phyloP scores from a whole-genome alignment of 2,888 invertebrate genomes.

The Sabatieria punctata region DNA sequence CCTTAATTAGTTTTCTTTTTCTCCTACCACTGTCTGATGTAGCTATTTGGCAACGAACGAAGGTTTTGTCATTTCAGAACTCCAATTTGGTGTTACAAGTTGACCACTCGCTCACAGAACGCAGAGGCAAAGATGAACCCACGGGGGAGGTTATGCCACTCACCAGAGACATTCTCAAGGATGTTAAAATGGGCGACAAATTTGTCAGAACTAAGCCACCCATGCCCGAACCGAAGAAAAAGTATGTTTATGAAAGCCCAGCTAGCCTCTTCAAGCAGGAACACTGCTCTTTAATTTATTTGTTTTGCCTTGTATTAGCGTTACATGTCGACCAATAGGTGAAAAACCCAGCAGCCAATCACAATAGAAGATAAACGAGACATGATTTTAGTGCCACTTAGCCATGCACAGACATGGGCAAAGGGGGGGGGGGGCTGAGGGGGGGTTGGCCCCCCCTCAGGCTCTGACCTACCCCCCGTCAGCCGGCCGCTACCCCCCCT shows the following conservation, averaged over 20 bases:
- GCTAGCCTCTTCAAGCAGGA: too few species aligned
- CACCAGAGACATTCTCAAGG: conserved; percentile 60
- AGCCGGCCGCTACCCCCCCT: too few species aligned
- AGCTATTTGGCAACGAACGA: background rate
- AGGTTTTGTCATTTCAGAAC: conserved; percentile 50
- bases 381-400: too few species aligned
- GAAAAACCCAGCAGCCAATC: background rate
- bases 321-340: background rate
- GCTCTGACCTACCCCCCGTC: too few species aligned
- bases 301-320: background rate
- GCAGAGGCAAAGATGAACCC: conserved; percentile 92
- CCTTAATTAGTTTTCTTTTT: conserved; percentile 42
- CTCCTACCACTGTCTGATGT: conserved; percentile 43
- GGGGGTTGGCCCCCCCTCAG: too few species aligned
- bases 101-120: conserved; percentile 87
- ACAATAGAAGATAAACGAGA: too few species aligned
- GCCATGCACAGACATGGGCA: too few species aligned
- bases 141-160: conserved; percentile 91
- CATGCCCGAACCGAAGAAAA: conserved; percentile 79
- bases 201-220: conserved; percentile 80
- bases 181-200: conserved; percentile 89
- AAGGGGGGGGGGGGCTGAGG: too few species aligned
- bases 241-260: conserved; percentile 47
- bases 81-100: conserved; percentile 99
- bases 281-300: background rate